Conservation (phyloP, 2,888 invertebrate species). For the Euzetes globulus region DNA sequence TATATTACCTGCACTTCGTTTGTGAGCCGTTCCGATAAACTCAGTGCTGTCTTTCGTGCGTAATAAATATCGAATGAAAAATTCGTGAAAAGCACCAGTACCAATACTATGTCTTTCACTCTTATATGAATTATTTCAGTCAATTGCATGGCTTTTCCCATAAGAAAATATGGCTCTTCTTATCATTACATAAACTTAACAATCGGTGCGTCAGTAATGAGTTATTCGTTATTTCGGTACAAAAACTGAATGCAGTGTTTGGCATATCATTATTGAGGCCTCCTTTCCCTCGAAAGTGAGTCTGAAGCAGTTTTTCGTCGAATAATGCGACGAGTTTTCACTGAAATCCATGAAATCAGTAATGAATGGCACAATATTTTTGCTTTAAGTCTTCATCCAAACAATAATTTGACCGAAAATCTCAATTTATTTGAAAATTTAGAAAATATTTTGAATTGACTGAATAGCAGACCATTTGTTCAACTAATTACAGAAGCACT, state of each 20-base stretch:
- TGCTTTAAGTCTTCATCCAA: not conserved
- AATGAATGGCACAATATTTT: slow-evolving; percentile 1
- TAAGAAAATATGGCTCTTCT: not conserved
- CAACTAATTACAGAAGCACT: too few relatives aligned
- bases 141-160: not conserved
- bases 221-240: not conserved
- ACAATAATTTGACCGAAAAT: not conserved
- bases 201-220: slow-evolving; percentile 9
- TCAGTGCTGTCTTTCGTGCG: slow-evolving; percentile 3
- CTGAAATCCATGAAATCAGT: slow-evolving; percentile 7
- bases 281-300: not conserved
- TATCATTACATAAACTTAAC: not conserved
- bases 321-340: not conserved
- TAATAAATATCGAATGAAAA: slow-evolving; percentile 12
- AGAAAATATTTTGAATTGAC: too few relatives aligned
- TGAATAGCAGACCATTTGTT: too few relatives aligned
- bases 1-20: not conserved
- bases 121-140: not conserved
- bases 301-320: not conserved
- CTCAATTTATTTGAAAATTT: too few relatives aligned
- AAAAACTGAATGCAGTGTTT: not conserved
- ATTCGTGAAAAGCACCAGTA: not conserved
- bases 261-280: slow-evolving; percentile 13
- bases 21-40: not conserved
- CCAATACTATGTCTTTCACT: not conserved